These are phyloP conservation scores for Aurelia aurita complex sp. Pacific DNA, from an alignment of 30 jellyfish, hydroid and myxozoan species.

Conservation along the genomic window DNA sequence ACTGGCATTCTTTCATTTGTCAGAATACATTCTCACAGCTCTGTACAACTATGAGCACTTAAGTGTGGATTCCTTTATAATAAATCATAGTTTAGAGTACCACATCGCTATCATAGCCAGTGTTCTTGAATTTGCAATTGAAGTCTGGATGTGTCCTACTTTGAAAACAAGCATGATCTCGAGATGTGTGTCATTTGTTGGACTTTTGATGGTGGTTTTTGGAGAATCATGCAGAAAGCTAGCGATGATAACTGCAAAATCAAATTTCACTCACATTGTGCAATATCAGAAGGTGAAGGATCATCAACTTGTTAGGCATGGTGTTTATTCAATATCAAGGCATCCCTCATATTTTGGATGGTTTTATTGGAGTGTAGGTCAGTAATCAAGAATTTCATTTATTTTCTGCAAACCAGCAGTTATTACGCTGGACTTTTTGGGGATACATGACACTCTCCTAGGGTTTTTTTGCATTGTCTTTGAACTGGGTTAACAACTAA, in stretches of 20 bases:
- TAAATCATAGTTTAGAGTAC: conserved; percentile 90
- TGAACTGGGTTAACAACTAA: no score
- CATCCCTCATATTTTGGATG: conserved; percentile 99
- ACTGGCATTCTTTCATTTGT: conserved; percentile 83
- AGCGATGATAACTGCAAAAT: conserved; percentile 87
- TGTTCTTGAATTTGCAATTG: conserved; percentile 62
- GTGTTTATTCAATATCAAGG: conserved; percentile 76
- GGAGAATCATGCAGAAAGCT: conserved; percentile 83
- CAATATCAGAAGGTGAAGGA: conserved; percentile 63
- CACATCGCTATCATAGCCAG: conserved; percentile 74
- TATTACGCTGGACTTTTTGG: neutral
- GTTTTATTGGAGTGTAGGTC: conserved; percentile 96
- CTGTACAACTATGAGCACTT: conserved; percentile 59
- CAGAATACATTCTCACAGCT: conserved; percentile 89
- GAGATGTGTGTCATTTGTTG: conserved; percentile 31
- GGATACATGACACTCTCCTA: neutral
- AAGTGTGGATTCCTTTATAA: conserved; percentile 76
- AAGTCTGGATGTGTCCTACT: conserved; percentile 53
- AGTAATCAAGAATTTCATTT: conserved; percentile 1
- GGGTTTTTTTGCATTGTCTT: neutral
- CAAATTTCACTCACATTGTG: conserved; percentile 88
- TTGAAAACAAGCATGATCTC: conserved; percentile 42
- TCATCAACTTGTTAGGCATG: conserved; percentile 82
- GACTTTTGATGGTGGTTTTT: conserved; percentile 61
- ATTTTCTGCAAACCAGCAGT: neutral